Evolutionary conservation across 2,797 vertebrate genomes (phyloP), one percentile per base, ranked within the genome.

Genomic region (Trachurus trachurus): DNA sequence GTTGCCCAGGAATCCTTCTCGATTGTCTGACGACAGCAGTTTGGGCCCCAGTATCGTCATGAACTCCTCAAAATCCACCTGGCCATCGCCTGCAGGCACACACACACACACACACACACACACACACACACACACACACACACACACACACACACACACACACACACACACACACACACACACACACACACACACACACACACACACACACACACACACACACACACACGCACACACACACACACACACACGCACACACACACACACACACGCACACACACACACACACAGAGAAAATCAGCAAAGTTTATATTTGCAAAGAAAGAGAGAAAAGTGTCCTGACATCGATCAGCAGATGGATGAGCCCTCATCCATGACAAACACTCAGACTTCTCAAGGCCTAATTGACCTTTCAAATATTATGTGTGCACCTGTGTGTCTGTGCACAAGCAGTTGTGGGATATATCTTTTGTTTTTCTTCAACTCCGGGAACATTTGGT

Each of bases 1-100:
- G 87, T 96, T 98, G 74, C 97, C 97, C 74, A 98, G 95, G 91
- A 98, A 98, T 82, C 97, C 97, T 74, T 98, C 97, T 44, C 97
- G 95, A 84, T 96, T 97, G 93, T 98, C 97, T 0, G 97, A 97
- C 0, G 97, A 98, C 75, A 98, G 96, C 78, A 98, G 94, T 76
- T 98, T 98, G 45, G 97, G 97, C 45, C 97, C 97, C 77, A 98
- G 96, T 92, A 98, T 98, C 75, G 97, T 98, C 97, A 98, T 97
- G 91, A 98, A 98, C 93, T 98, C 97, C 78, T 98, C 97, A 76
- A 98, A 98, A 88, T 98, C 97, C 90, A 98, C 97, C 92, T 98
- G 97, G 74, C 97, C 97, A 1, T 98, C 97, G 68, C 97, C 97
- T 98, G 84, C 17, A 57, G 60, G 49, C 50, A 75, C 34, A 64